Percentiles rank a stretch among this genome's conserved stretches.
These are phyloP conservation scores for Tichodroma muraria DNA, from an alignment of 2,113 vertebrate genomes.

Conservation along the genomic window DNA sequence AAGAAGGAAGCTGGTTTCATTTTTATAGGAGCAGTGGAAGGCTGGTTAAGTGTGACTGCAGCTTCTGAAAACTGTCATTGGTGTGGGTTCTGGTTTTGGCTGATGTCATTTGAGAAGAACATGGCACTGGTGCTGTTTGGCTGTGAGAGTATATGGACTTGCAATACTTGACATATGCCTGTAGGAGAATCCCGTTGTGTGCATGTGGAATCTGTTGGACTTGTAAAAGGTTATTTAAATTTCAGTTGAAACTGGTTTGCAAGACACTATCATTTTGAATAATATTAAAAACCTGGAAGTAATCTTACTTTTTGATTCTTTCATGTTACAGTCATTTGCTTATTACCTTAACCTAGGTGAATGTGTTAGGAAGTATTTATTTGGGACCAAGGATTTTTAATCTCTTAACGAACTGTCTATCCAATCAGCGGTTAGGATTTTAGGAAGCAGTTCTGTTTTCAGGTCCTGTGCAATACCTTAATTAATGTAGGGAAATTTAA, in stretches of 20 bases:
- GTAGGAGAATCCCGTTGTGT: background rate
- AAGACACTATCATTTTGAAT: background rate
- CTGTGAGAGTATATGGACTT: background rate
- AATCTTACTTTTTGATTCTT: background rate
- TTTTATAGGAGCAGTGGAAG: background rate
- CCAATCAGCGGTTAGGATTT: background rate
- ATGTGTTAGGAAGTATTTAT: background rate
- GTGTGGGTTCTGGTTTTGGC: background rate
- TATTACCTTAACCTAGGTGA: background rate
- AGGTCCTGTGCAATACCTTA: background rate
- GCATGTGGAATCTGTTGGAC: background rate
- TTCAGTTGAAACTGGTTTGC: background rate
- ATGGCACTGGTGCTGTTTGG: background rate
- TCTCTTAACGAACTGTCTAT: background rate
- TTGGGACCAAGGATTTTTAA: background rate
- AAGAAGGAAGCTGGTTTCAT: background rate
- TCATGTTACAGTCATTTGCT: background rate
- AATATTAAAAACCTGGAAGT: background rate
- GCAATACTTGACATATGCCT: background rate
- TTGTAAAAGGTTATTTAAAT: background rate
- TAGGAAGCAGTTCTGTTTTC: background rate
- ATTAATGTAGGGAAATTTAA: background rate
- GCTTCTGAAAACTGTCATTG: background rate
- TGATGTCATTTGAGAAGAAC: background rate
- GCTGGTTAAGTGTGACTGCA: background rate